Conservation (phyloP, 2,888 invertebrate genomes). For the Cerastis rubricosa region DNA sequence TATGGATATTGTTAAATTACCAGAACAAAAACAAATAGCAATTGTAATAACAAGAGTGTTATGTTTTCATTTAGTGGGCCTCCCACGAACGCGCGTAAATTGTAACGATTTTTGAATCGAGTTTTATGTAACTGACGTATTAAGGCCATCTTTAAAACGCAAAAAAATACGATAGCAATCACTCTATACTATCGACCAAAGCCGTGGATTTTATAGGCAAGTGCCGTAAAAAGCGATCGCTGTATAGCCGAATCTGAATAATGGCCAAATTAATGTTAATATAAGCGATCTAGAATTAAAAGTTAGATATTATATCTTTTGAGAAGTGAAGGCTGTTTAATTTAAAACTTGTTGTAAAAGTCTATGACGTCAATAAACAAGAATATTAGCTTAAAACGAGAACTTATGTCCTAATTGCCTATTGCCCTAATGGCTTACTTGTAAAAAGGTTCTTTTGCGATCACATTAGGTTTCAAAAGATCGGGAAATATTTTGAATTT, state of each 20-base stretch:
- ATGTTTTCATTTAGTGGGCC: too few species aligned
- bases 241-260: conserved; percentile 40
- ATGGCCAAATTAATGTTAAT: conserved; percentile 49
- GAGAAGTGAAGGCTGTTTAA: conserved; percentile 15
- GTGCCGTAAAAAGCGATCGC: conserved; percentile 14
- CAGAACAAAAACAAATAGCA: too few species aligned
- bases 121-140: neutral
- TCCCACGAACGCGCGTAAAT: too few species aligned
- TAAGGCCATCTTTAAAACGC: neutral
- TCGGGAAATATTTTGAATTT: neutral
- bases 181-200: conserved; percentile 5
- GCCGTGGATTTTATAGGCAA: conserved; percentile 20
- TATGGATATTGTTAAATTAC: too few species aligned
- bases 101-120: too few species aligned
- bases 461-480: neutral
- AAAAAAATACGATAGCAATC: conserved; percentile 30
- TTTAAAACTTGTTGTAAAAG: conserved; percentile 17
- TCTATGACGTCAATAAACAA: neutral
- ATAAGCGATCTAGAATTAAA: conserved; percentile 38
- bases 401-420: neutral
- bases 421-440: neutral
- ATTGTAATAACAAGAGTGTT: too few species aligned
- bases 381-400: neutral
- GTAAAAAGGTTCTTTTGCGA: neutral
- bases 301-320: conserved; percentile 17